phyloP scores from a whole-genome alignment of 1,140 invertebrate genomes.

The Sinonovacula constricta region DNA sequence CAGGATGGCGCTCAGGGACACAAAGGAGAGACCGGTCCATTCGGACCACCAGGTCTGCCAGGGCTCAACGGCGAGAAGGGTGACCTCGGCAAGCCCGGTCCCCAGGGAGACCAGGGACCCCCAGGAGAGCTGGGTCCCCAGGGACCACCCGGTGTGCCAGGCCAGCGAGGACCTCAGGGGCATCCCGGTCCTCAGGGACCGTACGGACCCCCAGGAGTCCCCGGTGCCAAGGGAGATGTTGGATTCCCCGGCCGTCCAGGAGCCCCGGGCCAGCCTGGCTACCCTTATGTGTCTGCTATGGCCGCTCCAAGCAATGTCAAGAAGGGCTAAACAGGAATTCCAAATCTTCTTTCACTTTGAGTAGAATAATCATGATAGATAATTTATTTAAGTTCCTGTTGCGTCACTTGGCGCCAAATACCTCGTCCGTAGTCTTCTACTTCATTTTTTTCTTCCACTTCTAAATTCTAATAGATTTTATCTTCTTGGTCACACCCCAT shows the following conservation, averaged over 20 bases:
- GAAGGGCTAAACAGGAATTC: constrained; percentile 54
- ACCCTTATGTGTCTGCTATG: constrained; percentile 42
- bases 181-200: constrained; percentile 85
- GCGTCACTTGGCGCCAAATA: too few relatives aligned
- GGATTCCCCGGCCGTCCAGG: constrained; percentile 56
- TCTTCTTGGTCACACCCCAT: too few relatives aligned
- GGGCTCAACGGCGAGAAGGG: constrained; percentile 66
- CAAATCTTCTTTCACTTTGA: too few relatives aligned
- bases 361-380: too few relatives aligned
- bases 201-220: constrained; percentile 82
- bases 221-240: constrained; percentile 79
- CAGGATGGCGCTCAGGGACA: constrained; percentile 72
- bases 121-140: constrained; percentile 81
- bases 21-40: constrained; percentile 64
- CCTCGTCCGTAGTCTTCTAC: too few relatives aligned
- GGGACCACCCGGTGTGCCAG: constrained; percentile 78
- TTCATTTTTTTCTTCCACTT: too few relatives aligned
- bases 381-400: too few relatives aligned
- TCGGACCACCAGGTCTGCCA: constrained; percentile 80
- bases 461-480: too few relatives aligned
- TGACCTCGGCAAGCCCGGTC: constrained; percentile 79
- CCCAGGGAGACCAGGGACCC: constrained; percentile 82
- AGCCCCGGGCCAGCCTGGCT: constrained; percentile 27
- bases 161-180: constrained; percentile 80
- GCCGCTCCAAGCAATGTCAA: constrained; percentile 28